phyloP scores from a whole-genome alignment of 2,888 invertebrate species.

The Phania funesta region DNA sequence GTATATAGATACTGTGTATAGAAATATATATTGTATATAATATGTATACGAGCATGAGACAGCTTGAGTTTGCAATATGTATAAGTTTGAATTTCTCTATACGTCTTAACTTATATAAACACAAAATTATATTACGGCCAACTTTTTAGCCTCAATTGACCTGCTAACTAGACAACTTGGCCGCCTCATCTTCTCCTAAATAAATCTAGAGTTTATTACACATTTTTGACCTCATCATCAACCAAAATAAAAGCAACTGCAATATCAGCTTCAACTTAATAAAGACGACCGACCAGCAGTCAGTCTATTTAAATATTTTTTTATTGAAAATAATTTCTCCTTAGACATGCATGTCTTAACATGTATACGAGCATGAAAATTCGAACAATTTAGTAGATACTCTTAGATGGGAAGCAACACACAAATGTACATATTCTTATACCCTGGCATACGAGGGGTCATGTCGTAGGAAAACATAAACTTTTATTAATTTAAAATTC shows the following conservation, averaged over 20 bases:
- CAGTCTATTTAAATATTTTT: slow-evolving; percentile 7
- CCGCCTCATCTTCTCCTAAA: neutral
- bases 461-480: neutral
- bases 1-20: too few species aligned
- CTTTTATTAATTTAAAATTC: slow-evolving; percentile 33
- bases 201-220: slow-evolving; percentile 52
- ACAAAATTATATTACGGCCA: neutral
- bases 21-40: neutral
- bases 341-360: slow-evolving; percentile 26
- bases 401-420: neutral
- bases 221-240: slow-evolving; percentile 57
- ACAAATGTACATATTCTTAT: neutral
- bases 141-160: slow-evolving; percentile 52
- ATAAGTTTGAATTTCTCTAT: neutral
- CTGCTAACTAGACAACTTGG: slow-evolving; percentile 16
- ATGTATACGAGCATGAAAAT: slow-evolving; percentile 1
- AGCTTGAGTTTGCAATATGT: neutral
- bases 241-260: neutral
- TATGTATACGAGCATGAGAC: neutral
- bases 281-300: neutral
- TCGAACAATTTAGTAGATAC: neutral
- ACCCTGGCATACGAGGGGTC: neutral
- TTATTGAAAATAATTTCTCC: neutral
- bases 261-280: slow-evolving; percentile 5
- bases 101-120: slow-evolving; percentile 10